Evolutionary conservation across 1,140 invertebrate genomes (phyloP), one percentile per base, ranked within the genome.

Genomic region (Micrasema minimum): DNA sequence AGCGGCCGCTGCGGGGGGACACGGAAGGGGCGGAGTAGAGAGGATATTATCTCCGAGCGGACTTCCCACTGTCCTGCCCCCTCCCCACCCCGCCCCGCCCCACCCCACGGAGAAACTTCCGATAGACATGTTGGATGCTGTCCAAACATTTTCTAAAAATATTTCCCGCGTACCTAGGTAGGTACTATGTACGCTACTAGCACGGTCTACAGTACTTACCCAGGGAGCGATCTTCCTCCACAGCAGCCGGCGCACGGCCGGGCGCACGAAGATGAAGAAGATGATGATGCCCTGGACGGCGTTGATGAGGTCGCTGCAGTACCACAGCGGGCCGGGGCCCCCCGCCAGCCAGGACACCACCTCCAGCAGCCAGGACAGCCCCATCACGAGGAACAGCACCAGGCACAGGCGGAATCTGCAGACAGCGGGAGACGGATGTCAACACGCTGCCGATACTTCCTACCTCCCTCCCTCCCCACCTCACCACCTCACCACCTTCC

Each of bases 281-380:
- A 88, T 78, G 14, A 87, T 72, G 1, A 87, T 69, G 4, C 86
- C 84, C 45, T 85, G 84, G 0, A 88, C 76, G 2, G 82, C 80
- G 69, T 87, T 88, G 4, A 88, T 59, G 0, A 86, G 65, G 46
- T 87, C 87, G 20, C 84, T 84, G 0, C 83, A 77, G 1, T 84
- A 80, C 85, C 87, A 88, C 7, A 83, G 76, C 2, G 81, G 72
- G 0, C 79, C 75, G 35, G 83, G 74, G 7, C 80, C 80, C 12
- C 80, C 80, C 2, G 79, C 76, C 31, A 74, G 78, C 83, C 83
- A 87, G 0, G 86, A 87, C 9, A 88, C 77, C 11, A 88, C 73
- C 61, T 88, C 87, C 74, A 87, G 81, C 0, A 78, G 75, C 87
- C 87, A 88, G 50, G 83, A 86, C 9, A 88, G 78, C 0, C 85